Evolutionary conservation across 2,888 invertebrate genomes (phyloP).

Genomic region (Miltochrista miniata): DNA sequence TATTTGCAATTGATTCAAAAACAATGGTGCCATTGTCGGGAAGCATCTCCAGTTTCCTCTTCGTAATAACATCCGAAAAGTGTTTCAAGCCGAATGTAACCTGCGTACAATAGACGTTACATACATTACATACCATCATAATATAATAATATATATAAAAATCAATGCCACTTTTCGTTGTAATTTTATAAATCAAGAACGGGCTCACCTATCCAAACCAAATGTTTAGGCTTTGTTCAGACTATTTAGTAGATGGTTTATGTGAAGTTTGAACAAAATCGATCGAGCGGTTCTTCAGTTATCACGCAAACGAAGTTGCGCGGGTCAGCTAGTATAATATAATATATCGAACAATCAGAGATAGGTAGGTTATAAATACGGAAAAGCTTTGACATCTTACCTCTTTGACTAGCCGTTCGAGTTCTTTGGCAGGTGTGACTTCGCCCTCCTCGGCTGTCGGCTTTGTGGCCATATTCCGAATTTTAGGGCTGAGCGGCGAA

Average conservation of each 20-base stretch:
- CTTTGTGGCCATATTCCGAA: conserved; percentile 77
- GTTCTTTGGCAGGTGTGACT: conserved; percentile 87
- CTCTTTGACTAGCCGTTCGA: conserved; percentile 90
- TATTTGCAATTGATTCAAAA: conserved; percentile 95
- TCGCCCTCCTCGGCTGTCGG: conserved; percentile 83
- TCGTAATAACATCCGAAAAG: conserved; percentile 96
- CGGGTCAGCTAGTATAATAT: too few relatives aligned
- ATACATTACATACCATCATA: conserved; percentile 4
- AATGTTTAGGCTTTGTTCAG: too few relatives aligned
- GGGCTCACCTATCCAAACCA: too few relatives aligned
- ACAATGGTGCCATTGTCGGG: conserved; percentile 97
- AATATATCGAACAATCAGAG: conserved; percentile 2
- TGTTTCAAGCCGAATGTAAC: conserved; percentile 88
- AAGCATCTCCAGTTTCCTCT: conserved; percentile 95
- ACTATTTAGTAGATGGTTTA: too few relatives aligned
- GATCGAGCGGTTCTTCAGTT: too few relatives aligned
- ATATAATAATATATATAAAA: too few relatives aligned
- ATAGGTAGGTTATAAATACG: conserved; percentile 3
- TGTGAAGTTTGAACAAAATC: too few relatives aligned
- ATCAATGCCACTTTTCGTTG: too few relatives aligned
- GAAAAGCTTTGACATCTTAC: conserved; percentile 46
- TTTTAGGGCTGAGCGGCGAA: conserved; percentile 86
- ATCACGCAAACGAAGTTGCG: too few relatives aligned
- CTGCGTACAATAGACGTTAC: conserved; percentile 45
- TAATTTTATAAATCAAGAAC: too few relatives aligned